A percentile compares a stretch with the other conserved stretches of the same genome.
These are phyloP conservation scores for Orius insidiosus DNA, from an alignment of 1,140 invertebrate genomes.

Conservation along the genomic window DNA sequence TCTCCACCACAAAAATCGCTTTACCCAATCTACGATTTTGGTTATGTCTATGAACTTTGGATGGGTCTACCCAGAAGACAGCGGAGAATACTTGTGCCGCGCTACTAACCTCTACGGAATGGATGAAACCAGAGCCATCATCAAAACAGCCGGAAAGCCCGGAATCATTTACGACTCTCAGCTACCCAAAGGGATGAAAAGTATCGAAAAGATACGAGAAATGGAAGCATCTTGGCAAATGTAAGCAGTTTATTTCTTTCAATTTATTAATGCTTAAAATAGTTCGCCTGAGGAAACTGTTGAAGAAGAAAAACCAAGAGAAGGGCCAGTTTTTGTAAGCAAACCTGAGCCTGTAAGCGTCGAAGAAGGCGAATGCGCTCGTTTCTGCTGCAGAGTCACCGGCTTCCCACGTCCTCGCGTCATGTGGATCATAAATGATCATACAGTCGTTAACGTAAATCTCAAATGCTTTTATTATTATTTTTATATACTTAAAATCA, in stretches of 20 bases:
- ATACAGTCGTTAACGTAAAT: slow-evolving; percentile 83
- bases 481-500: not conserved
- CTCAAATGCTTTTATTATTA: not conserved
- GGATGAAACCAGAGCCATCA: slow-evolving; percentile 70
- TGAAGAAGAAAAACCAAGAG: slow-evolving; percentile 55
- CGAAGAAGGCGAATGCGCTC: slow-evolving; percentile 82
- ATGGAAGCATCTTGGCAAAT: slow-evolving; percentile 89
- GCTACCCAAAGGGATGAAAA: slow-evolving; percentile 84
- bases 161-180: slow-evolving; percentile 87
- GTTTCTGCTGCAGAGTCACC: slow-evolving; percentile 87
- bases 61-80: slow-evolving; percentile 86
- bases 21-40: slow-evolving; percentile 87
- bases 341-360: slow-evolving; percentile 78
- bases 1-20: slow-evolving; percentile 70
- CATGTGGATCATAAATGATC: slow-evolving; percentile 92
- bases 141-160: slow-evolving; percentile 69
- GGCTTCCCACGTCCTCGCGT: slow-evolving; percentile 86
- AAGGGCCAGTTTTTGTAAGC: slow-evolving; percentile 76
- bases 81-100: slow-evolving; percentile 72
- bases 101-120: slow-evolving; percentile 84
- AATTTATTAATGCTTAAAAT: too few relatives aligned
- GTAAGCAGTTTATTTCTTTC: too few relatives aligned
- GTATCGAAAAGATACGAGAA: slow-evolving; percentile 85
- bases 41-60: slow-evolving; percentile 93
- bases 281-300: slow-evolving; percentile 56